Percentiles rank a stretch among this genome's conserved stretches.
phyloP scores from a whole-genome alignment of 1,140 invertebrate species.

The Polypedilum pembai region DNA sequence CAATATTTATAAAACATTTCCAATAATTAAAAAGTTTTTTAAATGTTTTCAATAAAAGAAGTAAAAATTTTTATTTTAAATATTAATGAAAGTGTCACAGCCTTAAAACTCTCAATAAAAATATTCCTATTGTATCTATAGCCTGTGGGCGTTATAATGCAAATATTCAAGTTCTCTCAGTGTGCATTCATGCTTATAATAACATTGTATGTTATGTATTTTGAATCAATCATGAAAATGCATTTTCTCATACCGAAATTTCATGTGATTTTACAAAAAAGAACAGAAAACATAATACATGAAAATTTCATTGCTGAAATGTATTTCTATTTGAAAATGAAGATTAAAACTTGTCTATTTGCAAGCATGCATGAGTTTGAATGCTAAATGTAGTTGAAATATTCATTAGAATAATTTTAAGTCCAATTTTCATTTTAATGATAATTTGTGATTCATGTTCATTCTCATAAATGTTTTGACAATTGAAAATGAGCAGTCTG shows the following conservation, averaged over 20 bases:
- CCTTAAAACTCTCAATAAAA: neutral
- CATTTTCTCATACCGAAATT: neutral
- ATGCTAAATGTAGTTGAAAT: neutral
- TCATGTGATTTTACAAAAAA: neutral
- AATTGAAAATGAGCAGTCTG: conserved; percentile 8
- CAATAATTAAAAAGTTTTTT: too few species aligned
- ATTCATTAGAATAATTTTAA: conserved; percentile 7
- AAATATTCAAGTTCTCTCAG: neutral
- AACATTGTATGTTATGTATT: neutral
- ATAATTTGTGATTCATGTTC: neutral
- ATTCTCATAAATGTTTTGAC: conserved; percentile 1
- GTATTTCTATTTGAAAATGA: neutral
- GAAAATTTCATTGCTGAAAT: neutral
- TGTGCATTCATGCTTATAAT: neutral
- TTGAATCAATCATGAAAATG: conserved; percentile 13
- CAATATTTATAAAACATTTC: too few species aligned
- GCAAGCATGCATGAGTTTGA: neutral
- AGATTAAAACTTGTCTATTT: neutral
- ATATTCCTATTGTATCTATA: neutral
- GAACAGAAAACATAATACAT: neutral
- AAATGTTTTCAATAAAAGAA: too few species aligned
- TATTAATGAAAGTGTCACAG: too few species aligned
- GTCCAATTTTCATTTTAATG: conserved; percentile 17
- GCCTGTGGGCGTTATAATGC: neutral
- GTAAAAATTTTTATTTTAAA: too few species aligned